phyloP scores from a whole-genome alignment of 1,140 invertebrate species.

The Xylocopa sonorina region DNA sequence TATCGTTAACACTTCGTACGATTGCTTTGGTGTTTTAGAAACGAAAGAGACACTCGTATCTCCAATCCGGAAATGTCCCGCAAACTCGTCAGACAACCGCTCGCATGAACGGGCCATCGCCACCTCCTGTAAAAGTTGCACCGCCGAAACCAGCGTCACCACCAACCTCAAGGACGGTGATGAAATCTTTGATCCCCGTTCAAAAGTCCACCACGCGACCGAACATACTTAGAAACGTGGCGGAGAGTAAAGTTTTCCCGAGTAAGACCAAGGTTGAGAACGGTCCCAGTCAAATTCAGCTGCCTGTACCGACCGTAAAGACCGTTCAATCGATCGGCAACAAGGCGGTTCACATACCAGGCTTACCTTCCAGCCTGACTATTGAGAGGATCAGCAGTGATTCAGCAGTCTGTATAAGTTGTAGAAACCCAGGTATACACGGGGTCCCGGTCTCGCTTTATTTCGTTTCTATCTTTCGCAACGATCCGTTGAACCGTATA shows the following conservation, averaged over 20 bases:
- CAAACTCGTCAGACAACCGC: conserved; percentile 81
- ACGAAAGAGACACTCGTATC: conserved; percentile 78
- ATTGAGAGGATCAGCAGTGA: conserved; percentile 77
- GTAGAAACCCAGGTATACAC: conserved; percentile 80
- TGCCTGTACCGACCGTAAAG: conserved; percentile 72
- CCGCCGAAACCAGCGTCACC: conserved; percentile 60
- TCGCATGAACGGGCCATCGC: conserved; percentile 75
- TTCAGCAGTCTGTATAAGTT: conserved; percentile 79
- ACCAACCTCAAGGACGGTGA: conserved; percentile 52
- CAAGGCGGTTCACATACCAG: conserved; percentile 76
- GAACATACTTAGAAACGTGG: conserved; percentile 71
- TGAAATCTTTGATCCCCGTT: conserved; percentile 68
- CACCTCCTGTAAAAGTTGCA: conserved; percentile 67
- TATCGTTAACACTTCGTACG: not conserved
- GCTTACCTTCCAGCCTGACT: conserved; percentile 74
- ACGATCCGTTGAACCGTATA: no score
- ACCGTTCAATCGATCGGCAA: conserved; percentile 75
- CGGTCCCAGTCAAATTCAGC: conserved; percentile 66
- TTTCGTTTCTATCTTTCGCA: accelerated
- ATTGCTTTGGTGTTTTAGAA: conserved; percentile 77
- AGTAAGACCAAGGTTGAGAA: conserved; percentile 67
- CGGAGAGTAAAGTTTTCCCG: conserved; percentile 65
- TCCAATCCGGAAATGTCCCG: conserved; percentile 80
- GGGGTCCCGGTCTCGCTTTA: not conserved
- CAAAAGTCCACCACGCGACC: conserved; percentile 67